These are phyloP conservation scores for Reinhardtius hippoglossoides DNA, from an alignment of 2,113 vertebrate species.

Conservation along the genomic window DNA sequence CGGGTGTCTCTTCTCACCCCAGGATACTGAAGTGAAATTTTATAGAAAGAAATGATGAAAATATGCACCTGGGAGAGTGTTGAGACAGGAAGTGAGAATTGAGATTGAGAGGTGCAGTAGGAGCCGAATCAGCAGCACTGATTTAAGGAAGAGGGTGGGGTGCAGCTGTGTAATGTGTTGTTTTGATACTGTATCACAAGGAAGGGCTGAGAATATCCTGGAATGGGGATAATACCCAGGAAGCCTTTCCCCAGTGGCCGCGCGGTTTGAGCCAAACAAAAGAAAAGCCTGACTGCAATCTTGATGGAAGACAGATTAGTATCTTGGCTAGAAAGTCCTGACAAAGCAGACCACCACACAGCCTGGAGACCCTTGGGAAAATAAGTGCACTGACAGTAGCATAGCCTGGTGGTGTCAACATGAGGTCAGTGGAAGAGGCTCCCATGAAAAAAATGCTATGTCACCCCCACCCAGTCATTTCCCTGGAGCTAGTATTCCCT, in stretches of 20 bases:
- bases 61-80: constrained; percentile 7
- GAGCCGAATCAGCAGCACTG: constrained; percentile 42
- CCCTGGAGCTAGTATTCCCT: constrained; percentile 4
- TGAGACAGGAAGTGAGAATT: constrained; percentile 59
- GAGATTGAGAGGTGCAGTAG: constrained; percentile 46
- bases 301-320: constrained; percentile 78
- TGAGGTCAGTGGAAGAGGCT: constrained; percentile 61
- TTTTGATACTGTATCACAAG: constrained; percentile 79
- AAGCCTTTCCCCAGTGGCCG: constrained; percentile 71
- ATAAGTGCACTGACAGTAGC: constrained; percentile 55
- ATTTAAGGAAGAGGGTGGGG: constrained; percentile 62
- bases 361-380: constrained; percentile 59
- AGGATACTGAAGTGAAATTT: neutral
- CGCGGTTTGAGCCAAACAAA: constrained; percentile 71
- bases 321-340: constrained; percentile 73
- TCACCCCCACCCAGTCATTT: constrained; percentile 49
- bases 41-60: constrained; percentile 13
- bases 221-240: constrained; percentile 76
- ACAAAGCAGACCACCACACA: constrained; percentile 64
- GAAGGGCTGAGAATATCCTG: constrained; percentile 78
- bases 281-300: constrained; percentile 69
- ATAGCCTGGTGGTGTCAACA: constrained; percentile 57
- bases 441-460: constrained; percentile 52
- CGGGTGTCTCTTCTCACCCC: neutral
- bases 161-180: constrained; percentile 63